These are phyloP conservation scores for Peromyscus attwateri DNA, from an alignment of 2,797 vertebrate species.

Conservation along the genomic window DNA sequence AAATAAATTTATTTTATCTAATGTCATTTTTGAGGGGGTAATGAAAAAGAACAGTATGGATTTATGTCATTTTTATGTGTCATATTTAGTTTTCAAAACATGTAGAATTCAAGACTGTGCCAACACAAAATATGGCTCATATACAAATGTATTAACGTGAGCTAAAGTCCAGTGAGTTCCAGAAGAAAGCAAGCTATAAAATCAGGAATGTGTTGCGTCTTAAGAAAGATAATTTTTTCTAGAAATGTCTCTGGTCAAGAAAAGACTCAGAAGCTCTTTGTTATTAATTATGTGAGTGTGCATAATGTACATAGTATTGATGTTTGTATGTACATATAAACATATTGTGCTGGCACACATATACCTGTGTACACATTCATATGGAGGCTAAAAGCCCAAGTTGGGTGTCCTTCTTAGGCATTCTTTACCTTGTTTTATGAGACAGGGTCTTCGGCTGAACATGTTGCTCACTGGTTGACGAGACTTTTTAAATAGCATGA, in stretches of 20 bases:
- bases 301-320: neutral
- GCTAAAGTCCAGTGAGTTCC: neutral
- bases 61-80: neutral
- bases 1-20: slow-evolving; percentile 37
- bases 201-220: neutral
- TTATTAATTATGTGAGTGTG: neutral
- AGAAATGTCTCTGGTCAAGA: neutral
- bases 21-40: neutral
- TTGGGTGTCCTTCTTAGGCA: neutral
- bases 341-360: neutral
- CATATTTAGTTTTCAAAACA: neutral
- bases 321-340: neutral
- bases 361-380: neutral
- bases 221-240: neutral
- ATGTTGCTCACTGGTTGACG: neutral
- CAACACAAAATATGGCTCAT: neutral
- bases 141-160: neutral
- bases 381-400: neutral
- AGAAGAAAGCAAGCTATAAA: neutral
- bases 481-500: neutral
- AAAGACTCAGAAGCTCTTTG: neutral
- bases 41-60: neutral
- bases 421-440: neutral
- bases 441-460: too few species aligned
- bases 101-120: neutral